Conservation (phyloP, 2,113 vertebrate species). For the Gracilinanus agilis region DNA sequence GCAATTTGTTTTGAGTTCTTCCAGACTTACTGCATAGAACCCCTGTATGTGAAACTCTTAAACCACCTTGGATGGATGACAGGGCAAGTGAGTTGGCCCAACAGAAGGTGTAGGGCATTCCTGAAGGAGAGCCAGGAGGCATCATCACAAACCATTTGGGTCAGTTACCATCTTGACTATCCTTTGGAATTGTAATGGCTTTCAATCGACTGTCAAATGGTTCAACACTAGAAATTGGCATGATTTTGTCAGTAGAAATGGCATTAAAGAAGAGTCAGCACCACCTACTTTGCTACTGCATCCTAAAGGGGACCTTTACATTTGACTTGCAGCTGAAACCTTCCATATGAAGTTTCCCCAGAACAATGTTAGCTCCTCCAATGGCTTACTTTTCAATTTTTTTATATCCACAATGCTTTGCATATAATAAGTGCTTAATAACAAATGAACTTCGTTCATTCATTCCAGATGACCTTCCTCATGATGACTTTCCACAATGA, state of each 20-base stretch:
- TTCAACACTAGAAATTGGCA: neutral
- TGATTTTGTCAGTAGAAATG: neutral
- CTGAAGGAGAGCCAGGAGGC: neutral
- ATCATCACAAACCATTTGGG: neutral
- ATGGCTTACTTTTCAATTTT: neutral
- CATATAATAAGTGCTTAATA: too few relatives aligned
- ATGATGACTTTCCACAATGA: too few relatives aligned
- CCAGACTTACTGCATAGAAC: neutral
- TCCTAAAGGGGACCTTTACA: neutral
- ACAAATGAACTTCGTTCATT: too few relatives aligned
- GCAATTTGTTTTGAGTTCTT: neutral
- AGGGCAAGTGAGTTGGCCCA: neutral
- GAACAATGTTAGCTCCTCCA: neutral
- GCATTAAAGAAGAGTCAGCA: neutral
- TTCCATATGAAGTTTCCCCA: neutral
- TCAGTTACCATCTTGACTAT: neutral
- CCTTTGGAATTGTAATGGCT: neutral
- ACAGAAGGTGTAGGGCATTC: neutral
- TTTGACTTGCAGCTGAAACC: neutral
- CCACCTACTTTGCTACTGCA: neutral
- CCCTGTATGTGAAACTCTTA: neutral
- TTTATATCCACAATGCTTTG: too few relatives aligned
- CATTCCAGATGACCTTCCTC: too few relatives aligned
- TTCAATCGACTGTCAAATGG: neutral
- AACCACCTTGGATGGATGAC: neutral